Base-by-base conservation (phyloP, 2,888 invertebrate species). In the Sphaeridia pumilis region DNA sequence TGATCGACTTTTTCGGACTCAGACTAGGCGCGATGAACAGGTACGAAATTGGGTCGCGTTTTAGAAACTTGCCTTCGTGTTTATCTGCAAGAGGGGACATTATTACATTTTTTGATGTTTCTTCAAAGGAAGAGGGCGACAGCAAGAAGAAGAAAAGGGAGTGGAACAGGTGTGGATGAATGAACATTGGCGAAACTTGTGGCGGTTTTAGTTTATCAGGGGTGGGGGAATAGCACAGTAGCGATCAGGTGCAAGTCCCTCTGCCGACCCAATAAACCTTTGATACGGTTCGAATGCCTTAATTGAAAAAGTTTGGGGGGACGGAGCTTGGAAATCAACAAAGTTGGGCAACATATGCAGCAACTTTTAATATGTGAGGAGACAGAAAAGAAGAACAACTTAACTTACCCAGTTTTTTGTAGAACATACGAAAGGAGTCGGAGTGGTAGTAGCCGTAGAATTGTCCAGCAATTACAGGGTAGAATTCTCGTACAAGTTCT, bases 371-470 rank as follows among this genome's bases (percentile, higher is more conserved):
- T n/a, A n/a, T n/a, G n/a, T n/a, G n/a, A n/a, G n/a, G n/a, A n/a
- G n/a, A 7, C 10, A 38, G 38, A 38, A 7, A 5, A 38, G 5
- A 38, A 14, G 17, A 17, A 17, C 38, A 38, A 38, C 12, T 7
- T 14, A 17, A 65, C 75, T 72, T 72, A 87, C 87, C 86, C 68
- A 75, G 75, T 59, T 79, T 78, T 68, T 82, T 84, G 72, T 87
- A 87, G 67, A 89, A 82, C 58, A 88, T 78, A 38, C 90, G 76
- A 71, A 92, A 92, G 0, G 87, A 86, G 69, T 92, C 92, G 46
- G 88, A 87, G 71, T 92, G 92, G 59, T 87, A 77, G 69, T 92
- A 90, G 4, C 90, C 92, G 68, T 88, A 92, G 75, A 92, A 88
- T 72, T 92, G 90, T 22, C 88, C 88, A 26, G 84, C 82, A 65